phyloP scores from a whole-genome alignment of 1,140 invertebrate species.

The Musca domestica region DNA sequence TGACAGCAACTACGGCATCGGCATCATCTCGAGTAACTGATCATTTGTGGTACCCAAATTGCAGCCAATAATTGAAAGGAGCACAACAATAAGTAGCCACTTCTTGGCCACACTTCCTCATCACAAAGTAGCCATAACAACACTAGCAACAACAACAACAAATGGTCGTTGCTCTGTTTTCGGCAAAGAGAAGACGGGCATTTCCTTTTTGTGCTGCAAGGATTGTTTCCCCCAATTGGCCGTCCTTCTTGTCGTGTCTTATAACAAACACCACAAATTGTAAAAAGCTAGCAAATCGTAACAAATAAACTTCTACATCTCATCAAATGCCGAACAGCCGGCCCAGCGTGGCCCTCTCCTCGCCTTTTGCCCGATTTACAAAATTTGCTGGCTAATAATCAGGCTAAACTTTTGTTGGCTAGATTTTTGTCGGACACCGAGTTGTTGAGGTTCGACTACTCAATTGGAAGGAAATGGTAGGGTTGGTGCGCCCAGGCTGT shows the following conservation, averaged over 20 bases:
- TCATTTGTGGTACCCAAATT: slow-evolving; percentile 9
- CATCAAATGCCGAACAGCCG: no score
- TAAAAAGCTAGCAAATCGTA: slow-evolving; percentile 13
- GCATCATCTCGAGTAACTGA: slow-evolving; percentile 2
- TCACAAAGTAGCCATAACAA: background rate
- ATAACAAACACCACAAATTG: slow-evolving; percentile 16
- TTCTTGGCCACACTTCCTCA: background rate
- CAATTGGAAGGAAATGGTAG: no score
- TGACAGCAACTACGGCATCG: no score
- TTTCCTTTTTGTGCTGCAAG: no score
- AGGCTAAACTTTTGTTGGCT: no score
- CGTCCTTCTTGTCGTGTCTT: background rate
- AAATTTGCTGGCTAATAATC: no score
- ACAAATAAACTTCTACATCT: background rate
- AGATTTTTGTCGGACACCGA: no score
- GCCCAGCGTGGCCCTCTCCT: no score
- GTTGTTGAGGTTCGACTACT: no score
- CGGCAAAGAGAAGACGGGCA: background rate
- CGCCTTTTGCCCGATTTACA: no score
- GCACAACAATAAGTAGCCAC: slow-evolving; percentile 2
- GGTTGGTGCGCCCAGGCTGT: no score
- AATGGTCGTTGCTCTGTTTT: background rate
- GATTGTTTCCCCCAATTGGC: no score
- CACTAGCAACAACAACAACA: background rate
- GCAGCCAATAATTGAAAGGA: slow-evolving; percentile 14